phyloP scores from a whole-genome alignment of 1,140 invertebrate genomes.

The Diuraphis noxia region DNA sequence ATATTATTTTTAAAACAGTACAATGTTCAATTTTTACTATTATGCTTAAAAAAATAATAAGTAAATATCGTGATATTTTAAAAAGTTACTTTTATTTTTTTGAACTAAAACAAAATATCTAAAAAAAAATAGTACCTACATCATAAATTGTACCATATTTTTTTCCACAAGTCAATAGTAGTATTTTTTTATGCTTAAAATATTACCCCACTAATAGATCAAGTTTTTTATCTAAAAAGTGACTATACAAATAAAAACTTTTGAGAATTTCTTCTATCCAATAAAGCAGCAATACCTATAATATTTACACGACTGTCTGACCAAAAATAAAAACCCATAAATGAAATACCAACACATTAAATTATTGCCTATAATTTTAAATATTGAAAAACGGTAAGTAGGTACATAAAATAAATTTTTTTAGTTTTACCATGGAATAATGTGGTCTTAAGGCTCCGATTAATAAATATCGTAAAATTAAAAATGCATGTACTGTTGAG shows the following conservation, averaged over 20 bases:
- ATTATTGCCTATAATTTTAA: background rate
- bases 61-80: background rate
- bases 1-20: background rate
- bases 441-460: background rate
- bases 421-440: background rate
- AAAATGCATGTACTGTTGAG: too few species aligned
- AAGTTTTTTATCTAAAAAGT: background rate
- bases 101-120: background rate
- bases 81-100: background rate
- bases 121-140: background rate
- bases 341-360: background rate
- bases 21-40: background rate
- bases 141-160: background rate
- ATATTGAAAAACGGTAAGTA: background rate
- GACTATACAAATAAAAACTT: background rate
- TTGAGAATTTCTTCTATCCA: background rate
- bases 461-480: background rate
- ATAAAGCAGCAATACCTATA: background rate
- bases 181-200: background rate
- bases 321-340: background rate
- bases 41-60: background rate
- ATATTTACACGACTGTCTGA: background rate
- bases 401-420: background rate
- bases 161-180: background rate
- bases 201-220: background rate